Conservation (phyloP, 2,888 invertebrate species). For the Agriopis aurantiaria region DNA sequence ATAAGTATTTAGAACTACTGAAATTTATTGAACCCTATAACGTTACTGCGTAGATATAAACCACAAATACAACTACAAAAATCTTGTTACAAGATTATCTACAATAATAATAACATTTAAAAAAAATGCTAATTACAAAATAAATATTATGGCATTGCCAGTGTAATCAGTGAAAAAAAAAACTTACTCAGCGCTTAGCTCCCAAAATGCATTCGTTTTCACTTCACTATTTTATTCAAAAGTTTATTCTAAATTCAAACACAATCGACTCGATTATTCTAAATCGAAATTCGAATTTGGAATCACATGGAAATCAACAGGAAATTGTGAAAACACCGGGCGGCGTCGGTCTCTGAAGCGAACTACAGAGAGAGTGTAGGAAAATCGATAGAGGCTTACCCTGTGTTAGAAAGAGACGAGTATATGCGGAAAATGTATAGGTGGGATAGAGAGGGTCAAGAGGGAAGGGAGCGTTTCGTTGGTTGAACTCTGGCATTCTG, state of each 20-base stretch:
- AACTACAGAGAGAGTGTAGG: slow-evolving; percentile 18
- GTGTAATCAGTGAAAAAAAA: background rate
- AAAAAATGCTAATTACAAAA: too few species aligned
- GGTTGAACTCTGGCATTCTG: slow-evolving; percentile 36
- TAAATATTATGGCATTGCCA: background rate
- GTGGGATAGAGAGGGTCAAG: slow-evolving; percentile 35
- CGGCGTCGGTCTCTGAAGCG: slow-evolving; percentile 21
- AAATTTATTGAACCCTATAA: too few species aligned
- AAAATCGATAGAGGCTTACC: slow-evolving; percentile 35
- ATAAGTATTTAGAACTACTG: too few species aligned
- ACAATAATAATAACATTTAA: too few species aligned
- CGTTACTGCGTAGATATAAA: too few species aligned
- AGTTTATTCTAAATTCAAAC: slow-evolving; percentile 4
- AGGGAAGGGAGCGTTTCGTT: slow-evolving; percentile 35
- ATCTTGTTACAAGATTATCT: background rate
- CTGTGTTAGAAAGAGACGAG: slow-evolving; percentile 19
- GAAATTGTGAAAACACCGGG: slow-evolving; percentile 17
- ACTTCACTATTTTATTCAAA: slow-evolving; percentile 27
- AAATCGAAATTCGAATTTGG: slow-evolving; percentile 14
- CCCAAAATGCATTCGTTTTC: slow-evolving; percentile 3
- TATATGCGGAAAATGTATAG: slow-evolving; percentile 28
- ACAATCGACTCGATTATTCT: background rate
- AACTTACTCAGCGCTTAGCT: slow-evolving; percentile 14
- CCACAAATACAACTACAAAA: too few species aligned
- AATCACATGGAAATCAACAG: slow-evolving; percentile 34